Evolutionary conservation across 2,888 invertebrate species (phyloP).

Genomic region (Pterobdella sp.): DNA sequence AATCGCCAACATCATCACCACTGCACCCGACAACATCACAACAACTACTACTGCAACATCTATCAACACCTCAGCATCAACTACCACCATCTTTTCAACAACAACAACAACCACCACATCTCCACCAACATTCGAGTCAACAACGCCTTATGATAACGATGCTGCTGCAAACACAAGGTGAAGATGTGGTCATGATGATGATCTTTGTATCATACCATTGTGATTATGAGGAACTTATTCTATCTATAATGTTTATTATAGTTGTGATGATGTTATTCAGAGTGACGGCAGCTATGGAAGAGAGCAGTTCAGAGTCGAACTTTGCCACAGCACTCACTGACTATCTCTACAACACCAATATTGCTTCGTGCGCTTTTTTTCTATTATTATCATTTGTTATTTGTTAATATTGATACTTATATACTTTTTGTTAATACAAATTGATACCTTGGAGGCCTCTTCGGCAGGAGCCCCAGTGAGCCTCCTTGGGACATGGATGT

Average conservation of each 20-base stretch:
- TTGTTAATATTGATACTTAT: background rate
- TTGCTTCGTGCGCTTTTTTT: background rate
- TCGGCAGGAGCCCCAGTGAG: background rate
- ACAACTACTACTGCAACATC: background rate
- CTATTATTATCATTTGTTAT: background rate
- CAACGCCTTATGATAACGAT: too few species aligned
- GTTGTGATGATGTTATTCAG: too few species aligned
- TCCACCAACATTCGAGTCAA: background rate
- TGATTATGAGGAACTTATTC: too few species aligned
- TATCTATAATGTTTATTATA: too few species aligned
- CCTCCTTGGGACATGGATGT: constrained; percentile 38
- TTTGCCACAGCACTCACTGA: background rate
- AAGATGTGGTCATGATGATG: too few species aligned
- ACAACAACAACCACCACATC: background rate
- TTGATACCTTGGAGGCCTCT: background rate
- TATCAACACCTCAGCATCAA: background rate
- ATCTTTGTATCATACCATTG: too few species aligned
- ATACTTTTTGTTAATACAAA: background rate
- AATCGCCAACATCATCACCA: constrained; percentile 7
- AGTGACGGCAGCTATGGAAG: background rate
- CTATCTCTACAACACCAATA: constrained; percentile 8
- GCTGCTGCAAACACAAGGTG: too few species aligned
- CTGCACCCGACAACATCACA: background rate
- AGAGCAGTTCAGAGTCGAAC: background rate
- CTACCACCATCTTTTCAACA: background rate